A percentile compares a stretch with the other conserved stretches of the same genome.
phyloP scores from a whole-genome alignment of 1,140 invertebrate species.

The Aphelenchoides avenae region DNA sequence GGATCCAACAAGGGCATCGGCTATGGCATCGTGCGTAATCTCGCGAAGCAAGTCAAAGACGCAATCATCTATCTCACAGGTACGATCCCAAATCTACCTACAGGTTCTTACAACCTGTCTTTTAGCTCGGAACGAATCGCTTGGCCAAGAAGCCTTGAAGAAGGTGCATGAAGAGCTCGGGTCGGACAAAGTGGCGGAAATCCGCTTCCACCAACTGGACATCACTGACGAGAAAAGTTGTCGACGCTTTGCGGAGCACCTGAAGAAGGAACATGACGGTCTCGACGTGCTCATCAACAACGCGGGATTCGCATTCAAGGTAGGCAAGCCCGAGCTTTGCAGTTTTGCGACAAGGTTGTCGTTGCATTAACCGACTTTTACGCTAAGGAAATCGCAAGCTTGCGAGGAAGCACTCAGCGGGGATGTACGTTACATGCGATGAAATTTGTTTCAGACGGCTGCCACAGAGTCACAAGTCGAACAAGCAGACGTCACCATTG shows the following conservation, averaged over 20 bases:
- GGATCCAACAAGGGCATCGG: too few species aligned
- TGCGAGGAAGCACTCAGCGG: too few species aligned
- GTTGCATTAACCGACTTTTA: too few species aligned
- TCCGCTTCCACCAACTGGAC: constrained; percentile 63
- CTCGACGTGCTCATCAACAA: constrained; percentile 79
- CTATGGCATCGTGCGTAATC: too few species aligned
- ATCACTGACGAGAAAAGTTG: constrained; percentile 67
- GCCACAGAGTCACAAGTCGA: constrained; percentile 67
- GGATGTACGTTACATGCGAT: too few species aligned
- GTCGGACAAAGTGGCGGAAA: constrained; percentile 11
- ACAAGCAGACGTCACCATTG: constrained; percentile 70
- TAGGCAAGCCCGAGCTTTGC: too few species aligned
- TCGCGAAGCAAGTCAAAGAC: too few species aligned
- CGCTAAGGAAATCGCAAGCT: too few species aligned
- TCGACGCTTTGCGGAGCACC: constrained; percentile 64
- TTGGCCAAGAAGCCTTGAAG: constrained; percentile 35
- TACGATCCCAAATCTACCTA: too few species aligned
- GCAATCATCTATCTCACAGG: too few species aligned
- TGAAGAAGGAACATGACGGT: constrained; percentile 69
- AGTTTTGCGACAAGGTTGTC: too few species aligned
- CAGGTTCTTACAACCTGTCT: too few species aligned
- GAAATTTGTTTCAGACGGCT: constrained; percentile 49
- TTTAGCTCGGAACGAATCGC: constrained; percentile 30
- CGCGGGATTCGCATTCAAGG: constrained; percentile 74
- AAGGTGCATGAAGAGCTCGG: constrained; percentile 30